A percentile compares a stretch with the other conserved stretches of the same genome.
These are phyloP conservation scores for Drosophila persimilis DNA, from an alignment of 1,140 invertebrate genomes.

Conservation along the genomic window DNA sequence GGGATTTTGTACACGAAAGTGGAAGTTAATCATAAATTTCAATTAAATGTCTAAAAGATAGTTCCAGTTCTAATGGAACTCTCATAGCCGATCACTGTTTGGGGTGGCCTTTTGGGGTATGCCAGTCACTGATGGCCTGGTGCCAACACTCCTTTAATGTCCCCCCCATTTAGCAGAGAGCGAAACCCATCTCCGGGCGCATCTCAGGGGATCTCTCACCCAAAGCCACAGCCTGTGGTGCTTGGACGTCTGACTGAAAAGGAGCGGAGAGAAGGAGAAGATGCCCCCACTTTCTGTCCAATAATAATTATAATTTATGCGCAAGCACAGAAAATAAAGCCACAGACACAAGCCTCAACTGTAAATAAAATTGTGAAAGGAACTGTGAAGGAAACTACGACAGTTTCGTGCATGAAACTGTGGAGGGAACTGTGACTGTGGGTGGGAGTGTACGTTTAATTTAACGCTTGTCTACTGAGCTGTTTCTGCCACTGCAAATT, in stretches of 20 bases:
- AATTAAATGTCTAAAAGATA: background rate
- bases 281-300: constrained; percentile 27
- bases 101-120: no score
- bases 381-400: no score
- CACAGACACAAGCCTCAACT: constrained; percentile 30
- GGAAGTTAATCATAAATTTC: constrained; percentile 29
- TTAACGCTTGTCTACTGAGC: constrained; percentile 25
- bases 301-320: constrained; percentile 78
- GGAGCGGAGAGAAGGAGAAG: background rate
- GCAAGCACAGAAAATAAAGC: constrained; percentile 55
- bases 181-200: background rate
- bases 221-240: background rate
- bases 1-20: background rate
- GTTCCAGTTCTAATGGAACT: no score
- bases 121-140: no score
- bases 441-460: constrained; percentile 41
- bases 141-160: background rate
- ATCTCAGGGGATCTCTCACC: constrained; percentile 13
- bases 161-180: no score
- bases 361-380: background rate
- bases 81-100: no score
- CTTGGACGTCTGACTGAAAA: background rate
- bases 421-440: background rate
- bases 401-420: no score
- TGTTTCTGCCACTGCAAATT: constrained; percentile 31